phyloP scores from a whole-genome alignment of 1,140 invertebrate genomes.

The Euwallacea similis region DNA sequence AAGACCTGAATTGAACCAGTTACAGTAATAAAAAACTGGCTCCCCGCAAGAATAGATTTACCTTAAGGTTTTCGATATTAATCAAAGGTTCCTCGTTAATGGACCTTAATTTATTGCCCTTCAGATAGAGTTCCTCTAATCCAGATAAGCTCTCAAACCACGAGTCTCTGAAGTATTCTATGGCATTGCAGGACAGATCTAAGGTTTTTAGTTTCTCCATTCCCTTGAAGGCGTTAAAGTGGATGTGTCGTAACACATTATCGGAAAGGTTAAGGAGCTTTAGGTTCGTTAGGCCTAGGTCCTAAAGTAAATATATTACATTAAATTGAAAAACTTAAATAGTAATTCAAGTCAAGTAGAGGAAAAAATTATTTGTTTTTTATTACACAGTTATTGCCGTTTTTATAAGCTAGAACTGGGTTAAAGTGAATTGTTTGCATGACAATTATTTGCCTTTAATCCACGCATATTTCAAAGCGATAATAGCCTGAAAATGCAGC shows the following conservation, averaged over 20 bases:
- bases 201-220: conserved; percentile 41
- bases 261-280: conserved; percentile 45
- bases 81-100: conserved; percentile 38
- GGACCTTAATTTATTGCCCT: conserved; percentile 41
- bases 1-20: conserved; percentile 47
- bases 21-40: neutral
- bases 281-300: conserved; percentile 39
- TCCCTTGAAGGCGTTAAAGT: conserved; percentile 43
- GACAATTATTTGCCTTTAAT: too few species aligned
- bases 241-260: conserved; percentile 42
- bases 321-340: neutral
- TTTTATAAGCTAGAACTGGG: neutral
- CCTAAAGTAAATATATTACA: conserved; percentile 21
- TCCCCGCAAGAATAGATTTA: conserved; percentile 9
- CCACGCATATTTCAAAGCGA: too few species aligned
- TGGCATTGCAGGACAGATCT: conserved; percentile 44
- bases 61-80: conserved; percentile 32
- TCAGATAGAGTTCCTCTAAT: conserved; percentile 43
- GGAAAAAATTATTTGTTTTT: neutral
- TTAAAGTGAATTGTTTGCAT: too few species aligned
- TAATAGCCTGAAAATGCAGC: too few species aligned
- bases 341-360: neutral
- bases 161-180: conserved; percentile 40
- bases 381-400: too few species aligned
- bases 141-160: conserved; percentile 40